Conservation (phyloP, 2,113 vertebrate species). For the Xenopus laevis region DNA sequence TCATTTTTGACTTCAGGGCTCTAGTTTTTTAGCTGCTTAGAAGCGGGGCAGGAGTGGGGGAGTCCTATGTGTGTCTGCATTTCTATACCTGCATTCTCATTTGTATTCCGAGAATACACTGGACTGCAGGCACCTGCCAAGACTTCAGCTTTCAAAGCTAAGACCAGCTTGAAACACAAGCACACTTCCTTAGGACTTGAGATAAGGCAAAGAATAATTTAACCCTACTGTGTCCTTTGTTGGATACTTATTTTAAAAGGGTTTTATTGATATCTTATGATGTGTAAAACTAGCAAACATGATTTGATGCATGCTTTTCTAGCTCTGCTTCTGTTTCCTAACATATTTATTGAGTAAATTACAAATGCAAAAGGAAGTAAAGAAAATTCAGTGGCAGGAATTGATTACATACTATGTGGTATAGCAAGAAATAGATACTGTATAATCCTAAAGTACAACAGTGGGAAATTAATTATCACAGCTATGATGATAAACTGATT, state of each 20-base stretch:
- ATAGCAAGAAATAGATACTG: too few species aligned
- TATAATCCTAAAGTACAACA: too few species aligned
- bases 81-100: slow-evolving; percentile 27
- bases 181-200: slow-evolving; percentile 15
- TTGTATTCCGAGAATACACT: slow-evolving; percentile 29
- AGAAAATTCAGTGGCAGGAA: too few species aligned
- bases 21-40: neutral
- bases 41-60: neutral
- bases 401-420: too few species aligned
- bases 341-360: too few species aligned
- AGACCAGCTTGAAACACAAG: slow-evolving; percentile 23
- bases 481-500: too few species aligned
- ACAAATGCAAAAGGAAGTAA: too few species aligned
- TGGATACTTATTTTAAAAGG: neutral
- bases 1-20: slow-evolving; percentile 13
- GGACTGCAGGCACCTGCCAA: slow-evolving; percentile 34
- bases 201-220: slow-evolving; percentile 7
- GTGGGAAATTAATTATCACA: too few species aligned
- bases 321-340: too few species aligned
- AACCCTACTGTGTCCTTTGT: neutral
- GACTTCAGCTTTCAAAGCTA: slow-evolving; percentile 19
- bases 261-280: too few species aligned
- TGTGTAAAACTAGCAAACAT: too few species aligned
- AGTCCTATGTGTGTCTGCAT: slow-evolving; percentile 1
- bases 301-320: too few species aligned